Percentiles rank a stretch among this genome's conserved stretches.
phyloP scores from a whole-genome alignment of 2,113 vertebrate genomes.

The Tyto alba region DNA sequence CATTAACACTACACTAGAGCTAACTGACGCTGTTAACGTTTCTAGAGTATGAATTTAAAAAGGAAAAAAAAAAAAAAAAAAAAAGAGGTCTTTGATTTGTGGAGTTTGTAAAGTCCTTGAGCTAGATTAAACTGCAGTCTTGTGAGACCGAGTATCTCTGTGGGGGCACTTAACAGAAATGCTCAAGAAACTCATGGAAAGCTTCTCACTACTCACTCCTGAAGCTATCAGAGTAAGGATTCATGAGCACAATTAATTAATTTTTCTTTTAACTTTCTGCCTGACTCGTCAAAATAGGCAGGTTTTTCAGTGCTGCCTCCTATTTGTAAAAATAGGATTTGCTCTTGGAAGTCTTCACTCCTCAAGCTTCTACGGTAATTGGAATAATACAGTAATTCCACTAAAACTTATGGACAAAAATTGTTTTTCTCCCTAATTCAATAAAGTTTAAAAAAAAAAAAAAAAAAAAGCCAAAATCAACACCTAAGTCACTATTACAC shows the following conservation, averaged over 20 bases:
- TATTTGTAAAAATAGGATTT: background rate
- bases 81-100: conserved; percentile 37
- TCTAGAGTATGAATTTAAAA: background rate
- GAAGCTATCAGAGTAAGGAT: background rate
- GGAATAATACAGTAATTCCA: background rate
- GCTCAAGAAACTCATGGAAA: conserved; percentile 30
- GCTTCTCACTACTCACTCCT: conserved; percentile 30
- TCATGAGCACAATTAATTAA: background rate
- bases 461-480: background rate
- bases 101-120: conserved; percentile 57
- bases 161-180: conserved; percentile 26
- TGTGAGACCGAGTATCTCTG: conserved; percentile 45
- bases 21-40: background rate
- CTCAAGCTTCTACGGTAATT: background rate
- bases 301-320: background rate
- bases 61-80: background rate
- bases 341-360: background rate
- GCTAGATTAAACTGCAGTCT: conserved; percentile 60
- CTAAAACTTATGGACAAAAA: background rate
- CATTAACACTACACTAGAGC: background rate
- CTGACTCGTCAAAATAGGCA: background rate
- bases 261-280: background rate
- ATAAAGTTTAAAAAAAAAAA: background rate
- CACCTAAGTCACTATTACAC: background rate
- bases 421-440: background rate